Evolutionary conservation across 2,888 invertebrate genomes (phyloP).

Genomic region (Aporophyla lueneburgensis): DNA sequence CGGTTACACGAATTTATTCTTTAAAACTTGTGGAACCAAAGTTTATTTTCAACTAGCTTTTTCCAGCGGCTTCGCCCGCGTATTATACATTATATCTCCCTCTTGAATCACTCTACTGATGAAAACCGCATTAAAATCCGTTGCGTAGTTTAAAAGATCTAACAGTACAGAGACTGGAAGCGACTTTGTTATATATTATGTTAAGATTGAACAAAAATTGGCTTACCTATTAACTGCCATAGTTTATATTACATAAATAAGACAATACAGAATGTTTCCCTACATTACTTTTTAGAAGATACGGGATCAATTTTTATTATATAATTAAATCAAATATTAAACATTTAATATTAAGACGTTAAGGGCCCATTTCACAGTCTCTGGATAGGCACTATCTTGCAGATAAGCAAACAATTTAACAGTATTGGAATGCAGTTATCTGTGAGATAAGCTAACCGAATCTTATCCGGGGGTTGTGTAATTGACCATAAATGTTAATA

Average conservation of each 20-base stretch:
- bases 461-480: conserved; percentile 11
- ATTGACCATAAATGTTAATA: conserved; percentile 7
- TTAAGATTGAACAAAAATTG: background rate
- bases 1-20: background rate
- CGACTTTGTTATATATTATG: too few relatives aligned
- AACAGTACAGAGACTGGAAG: too few relatives aligned
- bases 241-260: background rate
- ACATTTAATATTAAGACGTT: conserved; percentile 8
- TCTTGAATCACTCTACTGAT: too few relatives aligned
- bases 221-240: background rate
- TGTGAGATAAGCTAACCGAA: background rate
- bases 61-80: too few relatives aligned
- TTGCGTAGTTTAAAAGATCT: too few relatives aligned
- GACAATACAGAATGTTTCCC: conserved; percentile 17
- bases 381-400: background rate
- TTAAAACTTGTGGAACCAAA: background rate
- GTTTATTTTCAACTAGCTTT: background rate
- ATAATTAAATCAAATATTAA: conserved; percentile 18
- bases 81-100: too few relatives aligned
- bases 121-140: too few relatives aligned
- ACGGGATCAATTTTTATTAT: conserved; percentile 43
- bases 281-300: background rate
- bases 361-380: background rate
- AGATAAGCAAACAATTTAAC: background rate
- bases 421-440: background rate